Evolutionary conservation across 2,113 vertebrate species (phyloP).

Genomic region (Phocoena phocoena): DNA sequence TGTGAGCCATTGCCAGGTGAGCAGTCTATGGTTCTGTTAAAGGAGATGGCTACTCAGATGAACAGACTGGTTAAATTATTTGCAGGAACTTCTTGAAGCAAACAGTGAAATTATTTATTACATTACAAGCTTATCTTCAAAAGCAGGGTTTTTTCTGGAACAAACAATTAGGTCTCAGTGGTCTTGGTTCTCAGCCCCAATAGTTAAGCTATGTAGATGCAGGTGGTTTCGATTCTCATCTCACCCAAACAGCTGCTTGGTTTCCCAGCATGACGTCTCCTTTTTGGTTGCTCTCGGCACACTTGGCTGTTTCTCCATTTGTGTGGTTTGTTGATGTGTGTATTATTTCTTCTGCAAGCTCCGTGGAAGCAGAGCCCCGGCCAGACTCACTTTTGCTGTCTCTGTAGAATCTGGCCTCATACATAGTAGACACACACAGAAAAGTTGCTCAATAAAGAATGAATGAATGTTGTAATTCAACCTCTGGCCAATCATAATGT

Average conservation of each 20-base stretch:
- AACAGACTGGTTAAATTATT: not conserved
- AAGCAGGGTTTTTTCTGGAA: not conserved
- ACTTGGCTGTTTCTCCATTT: not conserved
- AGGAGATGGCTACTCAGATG: not conserved
- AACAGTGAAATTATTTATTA: not conserved
- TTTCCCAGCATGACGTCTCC: not conserved
- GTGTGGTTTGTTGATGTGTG: not conserved
- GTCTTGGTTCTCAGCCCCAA: not conserved
- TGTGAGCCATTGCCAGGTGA: not conserved
- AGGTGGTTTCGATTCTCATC: accelerated
- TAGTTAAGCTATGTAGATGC: too few species aligned
- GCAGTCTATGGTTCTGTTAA: not conserved
- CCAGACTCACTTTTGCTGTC: not conserved
- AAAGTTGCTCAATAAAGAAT: not conserved
- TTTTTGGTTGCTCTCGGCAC: not conserved
- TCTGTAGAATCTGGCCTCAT: not conserved
- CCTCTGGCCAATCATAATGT: not conserved
- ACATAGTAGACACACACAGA: too few species aligned
- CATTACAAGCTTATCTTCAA: constrained; percentile 7
- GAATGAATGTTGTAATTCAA: not conserved
- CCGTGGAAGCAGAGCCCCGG: not conserved
- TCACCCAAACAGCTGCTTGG: not conserved
- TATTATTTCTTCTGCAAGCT: not conserved
- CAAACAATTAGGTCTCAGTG: not conserved
- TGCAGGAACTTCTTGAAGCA: not conserved